A percentile compares a stretch with the other conserved stretches of the same genome.
Conservation (phyloP, 92 coral and sea anemone genomes). For the Actinostola sp. region DNA sequence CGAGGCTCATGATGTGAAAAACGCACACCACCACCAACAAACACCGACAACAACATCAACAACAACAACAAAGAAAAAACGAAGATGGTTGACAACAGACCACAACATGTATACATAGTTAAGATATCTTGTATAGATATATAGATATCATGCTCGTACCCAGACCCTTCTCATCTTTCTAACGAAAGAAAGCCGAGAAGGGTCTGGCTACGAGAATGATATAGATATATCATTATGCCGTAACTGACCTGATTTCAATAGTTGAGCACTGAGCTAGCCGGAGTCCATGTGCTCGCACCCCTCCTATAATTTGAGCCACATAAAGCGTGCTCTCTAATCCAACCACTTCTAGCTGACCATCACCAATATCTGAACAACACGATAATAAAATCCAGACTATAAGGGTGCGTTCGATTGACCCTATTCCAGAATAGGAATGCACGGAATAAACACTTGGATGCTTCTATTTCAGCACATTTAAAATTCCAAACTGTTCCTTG, state of each 20-base stretch:
- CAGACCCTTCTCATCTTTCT: too few species aligned
- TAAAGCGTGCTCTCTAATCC: conserved; percentile 87
- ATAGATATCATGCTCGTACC: too few species aligned
- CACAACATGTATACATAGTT: too few species aligned
- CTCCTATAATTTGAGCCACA: conserved; percentile 95
- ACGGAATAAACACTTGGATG: too few species aligned
- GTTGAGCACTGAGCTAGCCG: conserved; percentile 95
- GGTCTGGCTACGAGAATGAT: not conserved
- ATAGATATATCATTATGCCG: not conserved
- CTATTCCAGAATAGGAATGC: too few species aligned
- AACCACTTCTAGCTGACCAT: conserved; percentile 93
- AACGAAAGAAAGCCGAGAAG: too few species aligned
- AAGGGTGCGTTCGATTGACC: not conserved
- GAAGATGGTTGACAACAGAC: too few species aligned
- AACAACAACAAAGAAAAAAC: not conserved
- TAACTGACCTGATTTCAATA: conserved; percentile 78
- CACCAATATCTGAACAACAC: conserved; percentile 81
- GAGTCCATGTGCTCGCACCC: conserved; percentile 91
- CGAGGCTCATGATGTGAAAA: too few species aligned
- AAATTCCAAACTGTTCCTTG: too few species aligned
- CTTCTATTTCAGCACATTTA: too few species aligned
- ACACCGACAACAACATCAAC: not conserved
- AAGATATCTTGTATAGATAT: too few species aligned
- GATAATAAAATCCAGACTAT: not conserved
- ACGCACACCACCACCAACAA: too few species aligned